A percentile compares a stretch with the other conserved stretches of the same genome.
Conservation (phyloP, 2,113 vertebrate species). For the Apodemus speciosus region DNA sequence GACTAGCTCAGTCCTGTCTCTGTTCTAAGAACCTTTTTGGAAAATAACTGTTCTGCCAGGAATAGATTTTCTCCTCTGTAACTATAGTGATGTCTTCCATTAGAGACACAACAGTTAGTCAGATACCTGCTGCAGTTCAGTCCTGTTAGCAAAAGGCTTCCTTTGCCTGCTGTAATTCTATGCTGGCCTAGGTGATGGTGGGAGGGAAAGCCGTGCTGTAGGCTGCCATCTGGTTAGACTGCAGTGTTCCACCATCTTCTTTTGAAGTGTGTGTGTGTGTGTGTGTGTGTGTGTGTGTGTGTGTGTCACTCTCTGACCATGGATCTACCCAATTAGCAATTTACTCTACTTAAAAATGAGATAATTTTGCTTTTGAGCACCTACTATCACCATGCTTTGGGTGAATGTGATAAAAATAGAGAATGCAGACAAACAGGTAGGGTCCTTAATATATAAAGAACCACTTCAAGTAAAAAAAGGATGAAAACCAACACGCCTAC, state of each 20-base stretch:
- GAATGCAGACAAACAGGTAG: neutral
- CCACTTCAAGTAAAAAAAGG: neutral
- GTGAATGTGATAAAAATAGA: neutral
- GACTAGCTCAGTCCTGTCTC: slow-evolving; percentile 35
- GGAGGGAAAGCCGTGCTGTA: neutral
- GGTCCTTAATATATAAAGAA: slow-evolving; percentile 12
- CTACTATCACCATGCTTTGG: neutral
- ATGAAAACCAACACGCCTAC: neutral
- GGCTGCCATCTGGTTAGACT: neutral
- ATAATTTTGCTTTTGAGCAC: neutral
- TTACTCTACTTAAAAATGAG: neutral
- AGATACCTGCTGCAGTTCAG: neutral
- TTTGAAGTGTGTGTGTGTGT: neutral
- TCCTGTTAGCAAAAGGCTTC: neutral
- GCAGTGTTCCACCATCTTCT: neutral
- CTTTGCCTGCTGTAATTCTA: slow-evolving; percentile 9
- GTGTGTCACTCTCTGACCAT: neutral
- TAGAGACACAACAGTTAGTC: slow-evolving; percentile 13
- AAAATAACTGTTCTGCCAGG: slow-evolving; percentile 8
- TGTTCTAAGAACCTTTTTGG: slow-evolving; percentile 17
- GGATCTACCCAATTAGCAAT: neutral
- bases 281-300: neutral
- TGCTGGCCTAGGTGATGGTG: neutral
- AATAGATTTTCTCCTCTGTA: neutral
- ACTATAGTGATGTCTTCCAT: neutral